These are phyloP conservation scores for Bagarius yarrelli DNA, from an alignment of 2,113 vertebrate genomes.

Conservation along the genomic window DNA sequence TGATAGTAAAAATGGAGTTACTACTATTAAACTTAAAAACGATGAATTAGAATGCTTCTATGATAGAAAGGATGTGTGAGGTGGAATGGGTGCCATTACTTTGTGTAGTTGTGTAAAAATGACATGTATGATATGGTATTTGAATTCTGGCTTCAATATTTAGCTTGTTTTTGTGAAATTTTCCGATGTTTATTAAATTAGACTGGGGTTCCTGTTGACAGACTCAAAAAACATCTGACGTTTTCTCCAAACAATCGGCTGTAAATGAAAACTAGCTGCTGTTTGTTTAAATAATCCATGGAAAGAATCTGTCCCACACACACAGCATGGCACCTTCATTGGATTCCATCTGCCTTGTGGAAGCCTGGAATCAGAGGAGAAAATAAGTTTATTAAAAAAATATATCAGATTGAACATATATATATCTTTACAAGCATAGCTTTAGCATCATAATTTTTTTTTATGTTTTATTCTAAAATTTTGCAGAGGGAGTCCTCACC, in stretches of 20 bases:
- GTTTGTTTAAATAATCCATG: conserved; percentile 7
- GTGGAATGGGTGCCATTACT: too few species aligned
- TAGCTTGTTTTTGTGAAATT: not conserved
- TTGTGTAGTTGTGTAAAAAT: too few species aligned
- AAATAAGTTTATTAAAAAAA: not conserved
- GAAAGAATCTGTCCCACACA: not conserved
- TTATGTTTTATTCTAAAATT: too few species aligned
- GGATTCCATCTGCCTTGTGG: not conserved
- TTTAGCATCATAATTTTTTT: too few species aligned
- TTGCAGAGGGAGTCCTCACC: too few species aligned
- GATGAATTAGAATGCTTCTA: too few species aligned
- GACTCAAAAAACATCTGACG: not conserved
- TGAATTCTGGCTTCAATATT: not conserved
- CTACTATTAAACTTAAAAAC: too few species aligned
- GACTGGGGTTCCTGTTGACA: conserved; percentile 4
- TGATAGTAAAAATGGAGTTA: too few species aligned
- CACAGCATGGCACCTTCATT: conserved; percentile 5
- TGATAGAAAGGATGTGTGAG: too few species aligned
- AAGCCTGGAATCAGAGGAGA: not conserved
- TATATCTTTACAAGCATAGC: too few species aligned
- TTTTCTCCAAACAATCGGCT: not conserved
- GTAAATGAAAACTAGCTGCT: not conserved
- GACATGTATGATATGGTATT: not conserved
- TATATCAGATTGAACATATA: too few species aligned
- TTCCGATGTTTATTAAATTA: not conserved